phyloP scores from a whole-genome alignment of 2,113 vertebrate species.

The Carassius gibelio region DNA sequence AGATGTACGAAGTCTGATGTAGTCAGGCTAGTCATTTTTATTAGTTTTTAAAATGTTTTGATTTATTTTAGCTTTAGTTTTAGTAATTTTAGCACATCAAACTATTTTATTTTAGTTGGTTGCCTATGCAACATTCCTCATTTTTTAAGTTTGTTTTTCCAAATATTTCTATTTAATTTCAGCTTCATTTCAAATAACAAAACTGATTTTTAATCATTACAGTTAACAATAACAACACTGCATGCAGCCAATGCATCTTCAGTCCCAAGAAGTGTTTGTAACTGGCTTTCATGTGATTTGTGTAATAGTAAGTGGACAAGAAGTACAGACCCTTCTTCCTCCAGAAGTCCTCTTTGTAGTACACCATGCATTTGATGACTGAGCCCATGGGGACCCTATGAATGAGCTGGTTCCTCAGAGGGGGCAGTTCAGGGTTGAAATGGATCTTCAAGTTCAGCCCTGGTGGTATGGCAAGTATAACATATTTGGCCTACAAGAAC shows the following conservation, averaged over 20 bases:
- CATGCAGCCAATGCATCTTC: too few species aligned
- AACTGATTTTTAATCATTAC: neutral
- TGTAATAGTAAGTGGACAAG: neutral
- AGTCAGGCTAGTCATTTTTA: too few species aligned
- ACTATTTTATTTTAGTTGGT: too few species aligned
- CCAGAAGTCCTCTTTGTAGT: constrained; percentile 96
- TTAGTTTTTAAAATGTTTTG: too few species aligned
- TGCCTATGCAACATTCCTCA: too few species aligned
- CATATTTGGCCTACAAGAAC: constrained; percentile 82
- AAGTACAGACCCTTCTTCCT: constrained; percentile 82
- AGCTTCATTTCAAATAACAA: too few species aligned
- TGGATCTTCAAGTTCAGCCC: constrained; percentile 88
- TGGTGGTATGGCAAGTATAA: constrained; percentile 88
- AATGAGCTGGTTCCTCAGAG: constrained; percentile 92
- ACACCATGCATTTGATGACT: constrained; percentile 98
- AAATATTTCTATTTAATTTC: too few species aligned
- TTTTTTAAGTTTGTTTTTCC: too few species aligned
- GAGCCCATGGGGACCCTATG: constrained; percentile 91
- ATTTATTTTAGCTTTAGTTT: too few species aligned
- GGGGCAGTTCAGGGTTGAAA: constrained; percentile 89
- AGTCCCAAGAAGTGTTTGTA: neutral
- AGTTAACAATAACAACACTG: too few species aligned
- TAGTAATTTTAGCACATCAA: too few species aligned
- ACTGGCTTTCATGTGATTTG: neutral
- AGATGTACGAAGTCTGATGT: too few species aligned